These are phyloP conservation scores for Rhabditoides inermis DNA, from an alignment of 2,888 invertebrate genomes.

Conservation along the genomic window DNA sequence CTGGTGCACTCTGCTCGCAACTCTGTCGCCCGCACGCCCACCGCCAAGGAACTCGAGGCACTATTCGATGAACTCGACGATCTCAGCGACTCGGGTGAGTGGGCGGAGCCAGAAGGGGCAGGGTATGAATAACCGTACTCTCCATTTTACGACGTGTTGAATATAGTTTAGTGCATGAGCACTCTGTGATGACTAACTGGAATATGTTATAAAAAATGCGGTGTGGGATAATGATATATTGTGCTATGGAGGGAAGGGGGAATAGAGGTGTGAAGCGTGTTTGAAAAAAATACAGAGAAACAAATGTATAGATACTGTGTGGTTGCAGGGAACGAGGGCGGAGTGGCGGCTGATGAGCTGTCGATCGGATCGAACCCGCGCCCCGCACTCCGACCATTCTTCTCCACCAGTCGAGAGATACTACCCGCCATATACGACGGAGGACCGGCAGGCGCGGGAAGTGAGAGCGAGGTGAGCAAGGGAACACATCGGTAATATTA, in stretches of 20 bases:
- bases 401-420: constrained; percentile 16
- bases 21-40: constrained; percentile 24
- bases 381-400: constrained; percentile 39
- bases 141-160: too few species aligned
- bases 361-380: constrained; percentile 45
- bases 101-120: too few species aligned
- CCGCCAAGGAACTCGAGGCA: constrained; percentile 40
- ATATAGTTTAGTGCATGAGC: too few species aligned
- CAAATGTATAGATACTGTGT: background rate
- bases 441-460: too few species aligned
- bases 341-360: constrained; percentile 30
- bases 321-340: background rate
- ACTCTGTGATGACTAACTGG: too few species aligned
- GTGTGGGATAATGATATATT: too few species aligned
- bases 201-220: too few species aligned
- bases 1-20: too few species aligned
- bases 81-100: constrained; percentile 79
- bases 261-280: background rate
- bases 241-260: background rate
- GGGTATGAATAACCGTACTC: too few species aligned
- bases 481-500: too few species aligned
- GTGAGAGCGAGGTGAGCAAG: too few species aligned
- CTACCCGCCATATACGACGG: constrained; percentile 16
- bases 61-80: constrained; percentile 84
- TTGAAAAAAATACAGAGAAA: background rate